These are phyloP conservation scores for Monomorium pharaonis DNA, from an alignment of 1,140 invertebrate genomes.

Conservation along the genomic window DNA sequence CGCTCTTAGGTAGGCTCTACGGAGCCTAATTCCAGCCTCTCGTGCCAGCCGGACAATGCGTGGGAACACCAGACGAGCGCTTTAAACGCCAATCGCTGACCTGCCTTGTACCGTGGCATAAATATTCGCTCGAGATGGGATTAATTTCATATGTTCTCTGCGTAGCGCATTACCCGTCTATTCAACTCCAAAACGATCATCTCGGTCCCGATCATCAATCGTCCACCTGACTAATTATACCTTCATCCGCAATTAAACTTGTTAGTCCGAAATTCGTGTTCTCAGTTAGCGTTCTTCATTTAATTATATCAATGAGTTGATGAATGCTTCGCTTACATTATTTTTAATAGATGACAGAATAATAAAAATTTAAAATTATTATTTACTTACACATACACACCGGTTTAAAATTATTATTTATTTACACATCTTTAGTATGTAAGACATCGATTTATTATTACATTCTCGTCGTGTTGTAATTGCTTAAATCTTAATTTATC, in stretches of 20 bases:
- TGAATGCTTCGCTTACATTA: neutral
- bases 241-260: neutral
- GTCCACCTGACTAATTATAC: neutral
- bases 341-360: neutral
- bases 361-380: neutral
- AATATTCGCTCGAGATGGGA: neutral
- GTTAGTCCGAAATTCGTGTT: neutral
- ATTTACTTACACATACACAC: neutral
- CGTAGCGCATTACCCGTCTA: neutral
- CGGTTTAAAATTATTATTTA: neutral
- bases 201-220: neutral
- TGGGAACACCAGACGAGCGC: conserved; percentile 40
- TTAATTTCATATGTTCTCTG: neutral
- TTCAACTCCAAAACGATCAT: neutral
- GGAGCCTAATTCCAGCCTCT: conserved; percentile 26
- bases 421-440: neutral
- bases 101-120: neutral
- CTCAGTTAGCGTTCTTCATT: neutral
- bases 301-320: neutral
- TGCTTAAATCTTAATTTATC: neutral
- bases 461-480: neutral
- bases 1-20: conserved; percentile 44
- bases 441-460: neutral
- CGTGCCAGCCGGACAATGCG: conserved; percentile 44
- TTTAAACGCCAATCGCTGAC: conserved; percentile 14